Evolutionary conservation across 2,113 vertebrate genomes (phyloP), one percentile per base, ranked within the genome.

Genomic region (Coreoperca whiteheadi): DNA sequence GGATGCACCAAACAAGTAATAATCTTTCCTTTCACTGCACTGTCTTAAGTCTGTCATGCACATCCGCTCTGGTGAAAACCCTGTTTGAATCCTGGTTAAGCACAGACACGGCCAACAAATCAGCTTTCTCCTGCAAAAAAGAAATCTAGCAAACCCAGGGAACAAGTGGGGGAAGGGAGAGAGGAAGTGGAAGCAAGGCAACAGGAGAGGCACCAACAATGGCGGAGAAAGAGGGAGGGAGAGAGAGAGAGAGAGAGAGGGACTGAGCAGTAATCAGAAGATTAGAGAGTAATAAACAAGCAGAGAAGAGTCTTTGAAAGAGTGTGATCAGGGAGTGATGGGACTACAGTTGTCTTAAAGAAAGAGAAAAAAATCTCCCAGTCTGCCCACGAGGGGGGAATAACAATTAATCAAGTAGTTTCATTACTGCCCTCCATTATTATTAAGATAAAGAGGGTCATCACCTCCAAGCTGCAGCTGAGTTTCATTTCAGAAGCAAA

Each of bases 341-440:
- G 70, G 32, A 78, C 23, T 8, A 59, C 14, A 3, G 57, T 61
- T 37, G 34, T 56, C 2, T 84, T 11, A 64, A 69, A 53, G 37
- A 5, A 32, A 28, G n/a, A 80, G 56, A 53, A 43, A 75, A 54
- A 48, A 70, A 30, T 48, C 41, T 37, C 46, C 18, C 57, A 21
- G 63, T 74, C 71, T 71, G 57, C 37, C 39, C 23, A 10, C 8
- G 81, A 77, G 78, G 5, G 48, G 23, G 21, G 66, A 74, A 83
- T 79, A 28, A 83, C 66, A 76, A 86, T 83, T 78, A 91, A 89
- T 90, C 78, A 81, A 83, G 53, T 51, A 71, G 69, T 77, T 93
- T 89, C 73, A 84, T 92, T 91, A 80, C 30, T 61, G 67, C 73
- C 67, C 76, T 70, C 7, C 11, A 61, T 84, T 84, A 89, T 84